These are phyloP conservation scores for Galeruca laticollis DNA, from an alignment of 2,888 invertebrate species.

Conservation along the genomic window DNA sequence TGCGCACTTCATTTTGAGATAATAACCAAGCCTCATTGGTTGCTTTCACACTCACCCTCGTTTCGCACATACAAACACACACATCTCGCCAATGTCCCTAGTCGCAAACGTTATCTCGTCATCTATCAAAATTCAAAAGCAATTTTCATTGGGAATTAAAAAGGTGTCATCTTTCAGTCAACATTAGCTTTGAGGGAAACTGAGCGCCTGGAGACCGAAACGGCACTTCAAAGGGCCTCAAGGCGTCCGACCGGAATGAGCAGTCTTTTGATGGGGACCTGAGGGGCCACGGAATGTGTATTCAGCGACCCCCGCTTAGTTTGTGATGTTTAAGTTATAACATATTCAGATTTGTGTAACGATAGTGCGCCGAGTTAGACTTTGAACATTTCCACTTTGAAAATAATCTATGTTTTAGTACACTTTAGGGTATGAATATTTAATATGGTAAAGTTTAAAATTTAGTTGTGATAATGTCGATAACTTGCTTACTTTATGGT, in stretches of 20 bases:
- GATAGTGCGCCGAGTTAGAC: slow-evolving; percentile 44
- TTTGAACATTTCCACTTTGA: slow-evolving; percentile 26
- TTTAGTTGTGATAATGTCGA: slow-evolving; percentile 13
- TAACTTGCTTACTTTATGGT: slow-evolving; percentile 3
- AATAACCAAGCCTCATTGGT: slow-evolving; percentile 30
- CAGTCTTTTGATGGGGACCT: slow-evolving; percentile 59
- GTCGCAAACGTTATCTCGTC: slow-evolving; percentile 55
- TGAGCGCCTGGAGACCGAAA: slow-evolving; percentile 52
- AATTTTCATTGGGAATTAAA: slow-evolving; percentile 66
- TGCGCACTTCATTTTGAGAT: slow-evolving; percentile 1
- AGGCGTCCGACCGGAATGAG: slow-evolving; percentile 64
- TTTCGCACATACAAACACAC: slow-evolving; percentile 17
- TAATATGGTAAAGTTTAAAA: slow-evolving; percentile 12
- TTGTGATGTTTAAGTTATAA: slow-evolving; percentile 62
- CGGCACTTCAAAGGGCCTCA: slow-evolving; percentile 61
- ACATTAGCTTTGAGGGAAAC: slow-evolving; percentile 60
- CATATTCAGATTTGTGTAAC: slow-evolving; percentile 55
- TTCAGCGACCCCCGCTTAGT: slow-evolving; percentile 51
- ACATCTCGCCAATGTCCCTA: slow-evolving; percentile 35
- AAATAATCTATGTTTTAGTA: slow-evolving; percentile 33
- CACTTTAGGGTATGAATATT: slow-evolving; percentile 30
- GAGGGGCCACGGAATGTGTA: slow-evolving; percentile 40
- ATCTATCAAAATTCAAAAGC: slow-evolving; percentile 64
- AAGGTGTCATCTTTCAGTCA: slow-evolving; percentile 65
- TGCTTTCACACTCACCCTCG: slow-evolving; percentile 35